Evolutionary conservation across 1,140 invertebrate species (phyloP), one percentile per base, ranked within the genome.

Genomic region (Mamestra configurata): DNA sequence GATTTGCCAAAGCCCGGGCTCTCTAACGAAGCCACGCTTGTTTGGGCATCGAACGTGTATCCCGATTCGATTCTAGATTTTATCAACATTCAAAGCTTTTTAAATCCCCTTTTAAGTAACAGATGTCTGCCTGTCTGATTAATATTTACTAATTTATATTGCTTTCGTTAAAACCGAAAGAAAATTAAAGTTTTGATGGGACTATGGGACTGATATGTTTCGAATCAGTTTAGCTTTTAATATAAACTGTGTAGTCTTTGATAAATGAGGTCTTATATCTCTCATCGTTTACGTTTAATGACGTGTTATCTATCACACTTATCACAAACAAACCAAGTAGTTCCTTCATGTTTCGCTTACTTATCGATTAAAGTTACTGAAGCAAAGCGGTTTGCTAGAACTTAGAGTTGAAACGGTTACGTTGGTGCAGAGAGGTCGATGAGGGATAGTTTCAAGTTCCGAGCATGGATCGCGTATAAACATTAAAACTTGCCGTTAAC

Each of bases 11-110:
- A 87, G 77, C 78, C n/a, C 73, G 75, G 27, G 59, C 72, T 82
- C 78, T 78, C 83, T 86, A 88, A 84, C 82, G 86, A 86, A 85
- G 80, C 78, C 31, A 76, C 57, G 83, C 72, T 84, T 84, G 82
- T 86, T 86, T 85, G 82, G 70, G 27, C 81, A 37, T 37, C 46
- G 51, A 78, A 77, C 51, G 76, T 46, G 66, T 64, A 72, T 57
- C 18, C 79, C 24, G 11, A 75, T 70, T 70, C 76, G 51, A 77
- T 64, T 71, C 22, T 66, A 49, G 55, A 79, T 75, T 83, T 81
- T 81, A 77, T 72, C 51, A 18, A 79, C 59, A 79, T 71, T 59
- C 46, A 49, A 35, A 71, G 66, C 35, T 70, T 37, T 57, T 51
- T 51, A 31, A 71, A 71, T 53, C 68, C 46, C 18, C 49, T 71